A percentile compares a stretch with the other conserved stretches of the same genome.
Conservation (phyloP, 2,888 invertebrate genomes). For the Hydroisotoma schaefferi region DNA sequence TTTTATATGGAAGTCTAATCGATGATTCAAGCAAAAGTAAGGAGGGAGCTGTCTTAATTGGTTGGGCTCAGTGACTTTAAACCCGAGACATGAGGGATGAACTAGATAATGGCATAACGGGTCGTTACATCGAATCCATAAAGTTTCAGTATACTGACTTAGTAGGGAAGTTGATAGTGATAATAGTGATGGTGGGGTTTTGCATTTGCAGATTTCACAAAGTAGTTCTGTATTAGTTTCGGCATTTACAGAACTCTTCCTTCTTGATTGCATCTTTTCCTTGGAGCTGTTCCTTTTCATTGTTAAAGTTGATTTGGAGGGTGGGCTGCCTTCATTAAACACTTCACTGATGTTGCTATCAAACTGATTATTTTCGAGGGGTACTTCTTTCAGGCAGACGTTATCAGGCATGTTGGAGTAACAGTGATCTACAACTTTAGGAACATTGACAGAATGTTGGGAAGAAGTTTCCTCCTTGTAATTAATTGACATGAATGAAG, state of each 20-base stretch:
- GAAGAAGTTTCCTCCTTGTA: too few relatives aligned
- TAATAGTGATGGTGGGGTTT: neutral
- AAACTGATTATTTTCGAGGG: too few relatives aligned
- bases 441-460: too few relatives aligned
- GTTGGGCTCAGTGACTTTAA: conserved; percentile 23
- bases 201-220: conserved; percentile 26
- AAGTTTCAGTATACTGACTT: conserved; percentile 2
- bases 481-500: too few relatives aligned
- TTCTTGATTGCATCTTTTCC: neutral
- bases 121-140: conserved; percentile 44
- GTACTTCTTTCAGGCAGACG: too few relatives aligned
- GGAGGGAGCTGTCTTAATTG: conserved; percentile 40
- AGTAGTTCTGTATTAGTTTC: conserved; percentile 31
- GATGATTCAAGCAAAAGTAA: conserved; percentile 40
- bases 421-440: too few relatives aligned
- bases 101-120: conserved; percentile 43
- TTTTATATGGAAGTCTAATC: conserved; percentile 15
- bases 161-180: neutral
- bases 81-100: conserved; percentile 44
- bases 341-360: neutral
- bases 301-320: neutral
- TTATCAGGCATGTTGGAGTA: too few relatives aligned
- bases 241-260: neutral
- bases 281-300: too few relatives aligned
- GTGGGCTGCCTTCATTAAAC: neutral